A percentile compares a stretch with the other conserved stretches of the same genome.
Conservation (phyloP, 2,113 vertebrate genomes). For the Pithys albifrons region DNA sequence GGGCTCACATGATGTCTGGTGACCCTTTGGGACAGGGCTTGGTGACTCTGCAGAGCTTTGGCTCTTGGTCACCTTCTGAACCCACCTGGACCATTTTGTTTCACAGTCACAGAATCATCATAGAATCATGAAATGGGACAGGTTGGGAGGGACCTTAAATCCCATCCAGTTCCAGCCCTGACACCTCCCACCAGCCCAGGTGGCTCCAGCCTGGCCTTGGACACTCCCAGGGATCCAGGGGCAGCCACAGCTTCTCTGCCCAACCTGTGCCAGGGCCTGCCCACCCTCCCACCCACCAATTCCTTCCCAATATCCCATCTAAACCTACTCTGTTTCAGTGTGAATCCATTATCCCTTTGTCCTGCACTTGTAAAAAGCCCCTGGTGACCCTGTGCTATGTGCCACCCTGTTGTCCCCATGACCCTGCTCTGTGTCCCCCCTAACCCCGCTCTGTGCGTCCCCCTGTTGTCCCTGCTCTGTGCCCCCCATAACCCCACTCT, state of each 20-base stretch:
- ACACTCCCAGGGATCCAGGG: rapidly evolving
- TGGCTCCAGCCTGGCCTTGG: neutral
- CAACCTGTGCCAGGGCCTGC: neutral
- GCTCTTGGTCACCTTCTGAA: neutral
- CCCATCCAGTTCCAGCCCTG: neutral
- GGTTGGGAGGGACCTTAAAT: neutral
- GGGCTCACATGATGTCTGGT: neutral
- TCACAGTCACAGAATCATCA: neutral
- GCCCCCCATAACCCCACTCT: too few species aligned
- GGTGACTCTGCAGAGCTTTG: neutral
- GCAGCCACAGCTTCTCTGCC: neutral
- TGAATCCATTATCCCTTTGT: neutral
- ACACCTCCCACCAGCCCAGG: neutral
- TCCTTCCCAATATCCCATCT: rapidly evolving
- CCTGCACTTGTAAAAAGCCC: rapidly evolving
- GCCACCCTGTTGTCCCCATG: too few species aligned
- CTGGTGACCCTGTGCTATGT: too few species aligned
- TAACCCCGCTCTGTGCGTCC: too few species aligned
- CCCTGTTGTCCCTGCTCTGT: too few species aligned
- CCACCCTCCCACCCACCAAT: neutral
- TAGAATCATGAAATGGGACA: neutral
- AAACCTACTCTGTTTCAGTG: rapidly evolving
- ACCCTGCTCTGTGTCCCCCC: too few species aligned
- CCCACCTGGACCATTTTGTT: neutral
- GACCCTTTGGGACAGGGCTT: too few species aligned